phyloP scores from a whole-genome alignment of 2,888 invertebrate genomes.

The Nysson spinosus region DNA sequence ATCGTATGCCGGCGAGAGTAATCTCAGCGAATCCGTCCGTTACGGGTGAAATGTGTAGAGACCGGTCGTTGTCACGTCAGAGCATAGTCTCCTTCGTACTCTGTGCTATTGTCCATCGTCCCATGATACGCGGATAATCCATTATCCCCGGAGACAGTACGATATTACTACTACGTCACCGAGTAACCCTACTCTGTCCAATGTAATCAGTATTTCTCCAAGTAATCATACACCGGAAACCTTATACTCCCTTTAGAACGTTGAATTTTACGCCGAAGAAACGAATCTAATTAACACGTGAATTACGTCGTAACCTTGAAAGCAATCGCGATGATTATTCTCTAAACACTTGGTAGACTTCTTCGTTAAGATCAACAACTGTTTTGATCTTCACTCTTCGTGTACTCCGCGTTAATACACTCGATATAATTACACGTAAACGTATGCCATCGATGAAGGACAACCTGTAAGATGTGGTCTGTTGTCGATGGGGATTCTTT shows the following conservation, averaged over 20 bases:
- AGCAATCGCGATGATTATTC: too few species aligned
- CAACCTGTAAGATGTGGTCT: background rate
- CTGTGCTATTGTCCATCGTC: conserved; percentile 35
- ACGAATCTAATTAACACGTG: too few species aligned
- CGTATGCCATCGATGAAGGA: background rate
- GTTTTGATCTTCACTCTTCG: too few species aligned
- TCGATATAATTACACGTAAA: background rate
- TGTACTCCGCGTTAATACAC: too few species aligned
- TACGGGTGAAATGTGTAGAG: conserved; percentile 10
- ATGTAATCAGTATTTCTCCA: background rate
- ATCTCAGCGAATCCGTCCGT: conserved; percentile 2
- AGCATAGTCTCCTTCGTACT: conserved; percentile 3
- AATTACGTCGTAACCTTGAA: too few species aligned
- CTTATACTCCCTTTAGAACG: too few species aligned
- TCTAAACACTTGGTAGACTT: too few species aligned
- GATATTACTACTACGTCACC: conserved; percentile 19
- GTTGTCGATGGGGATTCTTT: background rate
- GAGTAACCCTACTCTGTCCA: background rate
- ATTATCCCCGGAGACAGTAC: conserved; percentile 29
- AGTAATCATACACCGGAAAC: too few species aligned
- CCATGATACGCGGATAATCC: conserved; percentile 41
- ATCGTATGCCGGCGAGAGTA: too few species aligned
- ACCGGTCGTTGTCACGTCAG: conserved; percentile 20
- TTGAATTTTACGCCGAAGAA: too few species aligned
- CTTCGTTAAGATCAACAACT: too few species aligned